Percentiles rank a stretch among this genome's conserved stretches.
phyloP scores from a whole-genome alignment of 1,140 invertebrate species.

The Maconellicoccus hirsutus region DNA sequence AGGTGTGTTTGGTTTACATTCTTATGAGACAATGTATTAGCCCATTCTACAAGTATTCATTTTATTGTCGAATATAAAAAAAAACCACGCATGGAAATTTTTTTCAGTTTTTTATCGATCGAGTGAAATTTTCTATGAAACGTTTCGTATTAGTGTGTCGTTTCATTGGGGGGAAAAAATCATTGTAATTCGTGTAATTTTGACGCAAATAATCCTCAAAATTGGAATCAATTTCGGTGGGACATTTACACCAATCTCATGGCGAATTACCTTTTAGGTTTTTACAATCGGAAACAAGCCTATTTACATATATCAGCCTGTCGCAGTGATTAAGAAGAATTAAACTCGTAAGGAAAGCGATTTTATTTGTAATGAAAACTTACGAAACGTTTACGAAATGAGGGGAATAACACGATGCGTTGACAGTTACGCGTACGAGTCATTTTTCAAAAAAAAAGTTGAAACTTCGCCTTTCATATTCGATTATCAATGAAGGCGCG shows the following conservation, averaged over 20 bases:
- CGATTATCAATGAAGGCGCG: slow-evolving; percentile 13
- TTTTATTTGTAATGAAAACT: neutral
- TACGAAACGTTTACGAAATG: neutral
- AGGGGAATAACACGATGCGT: neutral
- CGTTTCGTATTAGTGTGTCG: too few species aligned
- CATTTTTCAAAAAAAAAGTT: slow-evolving; percentile 16
- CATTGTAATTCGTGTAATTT: too few species aligned
- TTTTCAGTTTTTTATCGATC: neutral
- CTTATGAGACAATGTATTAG: slow-evolving; percentile 12
- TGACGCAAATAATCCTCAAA: too few species aligned
- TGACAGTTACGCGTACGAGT: neutral
- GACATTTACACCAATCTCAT: too few species aligned
- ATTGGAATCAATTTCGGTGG: too few species aligned
- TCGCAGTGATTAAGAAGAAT: neutral
- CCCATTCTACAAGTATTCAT: slow-evolving; percentile 16
- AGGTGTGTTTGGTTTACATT: slow-evolving; percentile 16
- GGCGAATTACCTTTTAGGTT: too few species aligned
- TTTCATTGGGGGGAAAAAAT: too few species aligned
- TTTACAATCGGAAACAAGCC: too few species aligned
- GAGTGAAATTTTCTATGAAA: too few species aligned
- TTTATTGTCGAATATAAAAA: slow-evolving; percentile 12
- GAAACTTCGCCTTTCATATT: neutral
- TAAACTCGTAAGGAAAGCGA: neutral
- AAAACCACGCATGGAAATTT: neutral
- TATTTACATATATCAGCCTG: too few species aligned